Conservation (phyloP, 2,888 invertebrate genomes). For the Lycaena phlaeas region DNA sequence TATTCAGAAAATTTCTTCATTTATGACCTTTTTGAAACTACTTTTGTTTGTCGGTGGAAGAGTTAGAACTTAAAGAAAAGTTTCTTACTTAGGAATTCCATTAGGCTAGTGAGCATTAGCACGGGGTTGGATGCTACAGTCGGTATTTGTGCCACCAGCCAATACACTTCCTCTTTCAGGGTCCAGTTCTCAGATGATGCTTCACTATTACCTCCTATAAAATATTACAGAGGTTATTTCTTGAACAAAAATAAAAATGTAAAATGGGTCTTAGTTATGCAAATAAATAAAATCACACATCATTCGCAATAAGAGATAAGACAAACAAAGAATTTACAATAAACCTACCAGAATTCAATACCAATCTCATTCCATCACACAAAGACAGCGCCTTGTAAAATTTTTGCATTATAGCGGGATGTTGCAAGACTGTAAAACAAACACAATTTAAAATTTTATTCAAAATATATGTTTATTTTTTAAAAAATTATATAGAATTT, state of each 20-base stretch:
- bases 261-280: no score
- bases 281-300: no score
- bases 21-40: no score
- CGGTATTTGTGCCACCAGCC: constrained; percentile 84
- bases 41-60: no score
- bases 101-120: constrained; percentile 83
- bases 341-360: constrained; percentile 38
- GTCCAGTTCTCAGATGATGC: constrained; percentile 76
- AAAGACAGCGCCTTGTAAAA: constrained; percentile 85
- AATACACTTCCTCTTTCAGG: constrained; percentile 90
- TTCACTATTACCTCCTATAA: constrained; percentile 27
- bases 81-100: constrained; percentile 76
- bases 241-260: no score
- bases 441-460: no score
- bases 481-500: no score
- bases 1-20: no score
- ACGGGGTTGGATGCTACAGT: constrained; percentile 82
- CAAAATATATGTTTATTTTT: no score
- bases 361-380: constrained; percentile 65
- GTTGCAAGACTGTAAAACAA: constrained; percentile 75
- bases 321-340: background rate
- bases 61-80: no score
- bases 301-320: no score
- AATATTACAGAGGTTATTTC: no score
- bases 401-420: constrained; percentile 86